phyloP scores from a whole-genome alignment of 2,888 invertebrate species.

The Hypsopygia costalis region DNA sequence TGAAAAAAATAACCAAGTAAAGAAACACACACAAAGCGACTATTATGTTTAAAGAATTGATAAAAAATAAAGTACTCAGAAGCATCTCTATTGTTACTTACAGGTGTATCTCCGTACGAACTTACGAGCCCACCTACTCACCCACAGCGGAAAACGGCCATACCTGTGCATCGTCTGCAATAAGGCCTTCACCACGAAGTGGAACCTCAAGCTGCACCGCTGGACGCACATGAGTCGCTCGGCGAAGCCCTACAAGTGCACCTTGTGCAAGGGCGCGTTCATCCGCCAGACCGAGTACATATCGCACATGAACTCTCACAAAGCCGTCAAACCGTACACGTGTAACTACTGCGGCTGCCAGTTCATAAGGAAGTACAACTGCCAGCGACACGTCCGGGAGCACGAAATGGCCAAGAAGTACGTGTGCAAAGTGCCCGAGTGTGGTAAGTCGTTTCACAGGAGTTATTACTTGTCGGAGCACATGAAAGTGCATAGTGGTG shows the following conservation, averaged over 20 bases:
- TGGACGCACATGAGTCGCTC: slow-evolving; percentile 93
- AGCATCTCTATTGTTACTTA: too few species aligned
- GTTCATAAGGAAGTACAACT: slow-evolving; percentile 93
- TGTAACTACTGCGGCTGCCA: slow-evolving; percentile 95
- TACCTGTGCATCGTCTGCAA: slow-evolving; percentile 91
- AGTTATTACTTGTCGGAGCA: slow-evolving; percentile 94
- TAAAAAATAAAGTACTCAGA: too few species aligned
- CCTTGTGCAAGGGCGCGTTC: slow-evolving; percentile 91
- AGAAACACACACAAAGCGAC: too few species aligned
- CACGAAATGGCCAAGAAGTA: slow-evolving; percentile 90
- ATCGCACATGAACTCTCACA: slow-evolving; percentile 93
- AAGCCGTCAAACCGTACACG: slow-evolving; percentile 90
- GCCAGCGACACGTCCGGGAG: slow-evolving; percentile 89
- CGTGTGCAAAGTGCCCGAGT: slow-evolving; percentile 85
- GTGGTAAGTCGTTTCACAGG: slow-evolving; percentile 92
- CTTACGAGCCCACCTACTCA: slow-evolving; percentile 88
- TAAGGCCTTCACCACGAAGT: slow-evolving; percentile 92
- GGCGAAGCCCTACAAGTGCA: slow-evolving; percentile 92
- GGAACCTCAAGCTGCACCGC: slow-evolving; percentile 93
- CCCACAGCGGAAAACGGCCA: slow-evolving; percentile 89
- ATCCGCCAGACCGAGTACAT: slow-evolving; percentile 89
- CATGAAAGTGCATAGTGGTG: slow-evolving; percentile 91
- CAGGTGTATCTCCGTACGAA: slow-evolving; percentile 89
- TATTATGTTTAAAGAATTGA: too few species aligned
- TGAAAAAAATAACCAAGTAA: too few species aligned